These are phyloP conservation scores for Salvelinus sp. DNA, from an alignment of 2,113 vertebrate species.

Conservation along the genomic window DNA sequence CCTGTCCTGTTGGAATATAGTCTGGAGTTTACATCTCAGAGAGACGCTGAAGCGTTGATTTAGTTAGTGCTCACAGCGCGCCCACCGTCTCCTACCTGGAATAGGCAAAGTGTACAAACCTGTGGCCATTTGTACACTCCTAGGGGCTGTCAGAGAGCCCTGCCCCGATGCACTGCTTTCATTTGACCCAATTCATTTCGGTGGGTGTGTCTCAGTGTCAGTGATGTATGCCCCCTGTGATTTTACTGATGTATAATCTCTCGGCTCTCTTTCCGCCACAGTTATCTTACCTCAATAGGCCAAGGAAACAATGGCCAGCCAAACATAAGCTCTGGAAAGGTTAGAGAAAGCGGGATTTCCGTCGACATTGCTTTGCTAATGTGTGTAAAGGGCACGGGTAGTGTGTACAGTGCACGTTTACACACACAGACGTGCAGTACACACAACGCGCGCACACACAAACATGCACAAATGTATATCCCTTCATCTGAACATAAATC, in stretches of 20 bases:
- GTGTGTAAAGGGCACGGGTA: slow-evolving; percentile 41
- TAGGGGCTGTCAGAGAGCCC: slow-evolving; percentile 91
- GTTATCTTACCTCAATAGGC: slow-evolving; percentile 72
- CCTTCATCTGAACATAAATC: neutral
- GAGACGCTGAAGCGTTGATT: slow-evolving; percentile 64
- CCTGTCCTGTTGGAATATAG: slow-evolving; percentile 45
- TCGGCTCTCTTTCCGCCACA: slow-evolving; percentile 66
- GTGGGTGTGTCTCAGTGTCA: slow-evolving; percentile 96
- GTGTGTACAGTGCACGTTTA: neutral
- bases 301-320: slow-evolving; percentile 66
- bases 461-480: neutral
- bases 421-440: neutral
- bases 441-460: neutral
- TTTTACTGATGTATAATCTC: slow-evolving; percentile 98
- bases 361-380: slow-evolving; percentile 38
- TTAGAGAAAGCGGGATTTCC: slow-evolving; percentile 27
- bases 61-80: slow-evolving; percentile 61
- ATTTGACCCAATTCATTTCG: slow-evolving; percentile 98
- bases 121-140: slow-evolving; percentile 96
- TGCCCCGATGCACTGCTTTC: slow-evolving; percentile 90
- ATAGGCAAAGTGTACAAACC: slow-evolving; percentile 99
- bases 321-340: slow-evolving; percentile 43
- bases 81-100: slow-evolving; percentile 77
- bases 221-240: slow-evolving; percentile 96
- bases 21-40: slow-evolving; percentile 38